Evolutionary conservation across 1,140 invertebrate species (phyloP), one percentile per base, ranked within the genome.

Genomic region (Drosophila funebris): DNA sequence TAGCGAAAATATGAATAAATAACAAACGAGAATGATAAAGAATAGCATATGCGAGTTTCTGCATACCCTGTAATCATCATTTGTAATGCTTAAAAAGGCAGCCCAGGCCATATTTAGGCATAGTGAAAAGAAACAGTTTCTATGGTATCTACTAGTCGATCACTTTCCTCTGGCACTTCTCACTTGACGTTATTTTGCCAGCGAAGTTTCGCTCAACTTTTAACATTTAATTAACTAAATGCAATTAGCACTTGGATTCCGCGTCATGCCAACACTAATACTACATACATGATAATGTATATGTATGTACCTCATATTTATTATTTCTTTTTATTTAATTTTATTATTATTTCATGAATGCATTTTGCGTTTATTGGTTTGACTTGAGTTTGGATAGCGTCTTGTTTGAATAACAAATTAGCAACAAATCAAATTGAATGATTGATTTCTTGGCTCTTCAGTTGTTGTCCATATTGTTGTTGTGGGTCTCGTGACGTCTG

Each of bases 391-490:
- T 20, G 56, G 11, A 63, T 29, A 29, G 58, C 48, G 36, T 57
- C 44, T 66, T 83, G 68, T 84, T 84, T 84, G 82, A 82, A 88
- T 87, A 88, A 82, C 71, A 87, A 87, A 88, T 88, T 87, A 76
- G 70, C 75, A 78, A 78, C 83, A 76, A 87, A 87, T 87, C 83
- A 87, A 82, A 70, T 85, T 85, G 78, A 85, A 78, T 87, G 82
- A 87, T 87, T 87, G 82, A 87, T 87, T 87, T 87, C 74, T 85
- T 87, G 81, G 76, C 81, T 83, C 66, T 66, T 43, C 36, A 36
- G 18, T 41, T 52, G 48, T n/a, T 46, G 37, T 31, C 14, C 14
- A 46, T 13, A 37, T 50, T 39, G 24, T 52, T 57, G 22, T 20
- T 36, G 7, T 18, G 43, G 20, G 77, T 37, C 78, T 78, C 82